Base-by-base conservation (phyloP, 2,797 vertebrate genomes). In the Triplophysa bombifrons region DNA sequence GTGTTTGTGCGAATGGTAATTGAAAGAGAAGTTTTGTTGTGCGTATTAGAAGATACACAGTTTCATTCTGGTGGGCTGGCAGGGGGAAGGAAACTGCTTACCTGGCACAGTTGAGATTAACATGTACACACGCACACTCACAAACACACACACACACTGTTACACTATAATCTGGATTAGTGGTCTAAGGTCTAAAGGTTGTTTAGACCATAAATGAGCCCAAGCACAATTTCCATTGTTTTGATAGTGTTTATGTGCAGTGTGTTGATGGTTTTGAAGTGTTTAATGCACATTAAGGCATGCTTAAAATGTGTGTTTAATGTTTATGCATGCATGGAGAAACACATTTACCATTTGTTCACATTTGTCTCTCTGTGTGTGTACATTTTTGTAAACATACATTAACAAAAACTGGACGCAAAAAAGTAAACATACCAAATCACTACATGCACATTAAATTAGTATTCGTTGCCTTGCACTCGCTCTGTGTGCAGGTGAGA, bases 101-200 rank as follows among this genome's bases (percentile, higher is more conserved):
- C 61, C 71, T 83, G 34, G 16, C 34, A 66, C 55, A 70, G 20
- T 25, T 73, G 41, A 76, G 79, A 76, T 76, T 81, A 74, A 46
- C n/a, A n/a, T 16, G 30, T 25, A 25, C 8, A 46, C 79, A 70
- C 50, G n/a, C 44, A 41, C 38, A 25, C 4, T 38, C 79, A 70
- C 50, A 22, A 22, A 22, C 22, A 22, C 51, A 56, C 20, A 30
- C 16, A 50, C 50, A 51, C 50, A 51, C 13, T 44, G 17, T 67
- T 58, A 27, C 55, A 58, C 50, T 74, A 16, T 77, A 72, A 74
- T 63, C 82, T 78, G 78, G 66, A 65, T 80, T 74, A 80, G 64
- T 72, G 53, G 72, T 69, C 30, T 67, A 72, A 41, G 22, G 64
- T 72, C 63, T 81, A 70, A 69, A 64, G 55, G 64, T 72, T 34